Percentiles rank a stretch among this genome's conserved stretches.
Conservation (phyloP, 2,888 invertebrate species). For the Xylocampa areola region DNA sequence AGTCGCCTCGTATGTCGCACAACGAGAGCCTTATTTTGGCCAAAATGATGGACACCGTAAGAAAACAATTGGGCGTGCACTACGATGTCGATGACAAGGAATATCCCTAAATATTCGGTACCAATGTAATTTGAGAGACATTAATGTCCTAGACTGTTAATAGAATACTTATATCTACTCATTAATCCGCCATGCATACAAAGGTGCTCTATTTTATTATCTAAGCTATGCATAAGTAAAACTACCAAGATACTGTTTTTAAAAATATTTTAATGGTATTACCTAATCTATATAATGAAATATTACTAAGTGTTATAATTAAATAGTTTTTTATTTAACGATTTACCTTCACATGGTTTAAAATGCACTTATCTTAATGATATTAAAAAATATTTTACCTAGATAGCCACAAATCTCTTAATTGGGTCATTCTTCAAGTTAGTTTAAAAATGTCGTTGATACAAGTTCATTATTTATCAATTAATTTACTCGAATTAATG, state of each 20-base stretch:
- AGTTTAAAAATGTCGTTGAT: too few species aligned
- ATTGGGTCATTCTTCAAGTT: too few species aligned
- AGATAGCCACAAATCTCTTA: too few species aligned
- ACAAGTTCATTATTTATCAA: too few species aligned
- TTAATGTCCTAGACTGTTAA: background rate
- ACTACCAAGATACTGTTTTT: too few species aligned
- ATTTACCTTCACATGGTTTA: background rate
- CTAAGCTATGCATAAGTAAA: background rate
- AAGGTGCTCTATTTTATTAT: background rate
- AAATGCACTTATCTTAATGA: too few species aligned
- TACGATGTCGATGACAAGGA: slow-evolving; percentile 87
- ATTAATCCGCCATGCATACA: background rate
- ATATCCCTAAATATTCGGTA: slow-evolving; percentile 56
- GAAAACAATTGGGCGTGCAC: slow-evolving; percentile 91
- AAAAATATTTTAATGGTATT: too few species aligned
- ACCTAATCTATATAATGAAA: background rate
- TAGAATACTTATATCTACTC: background rate
- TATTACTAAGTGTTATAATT: background rate
- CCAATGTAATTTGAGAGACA: background rate
- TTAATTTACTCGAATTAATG: too few species aligned
- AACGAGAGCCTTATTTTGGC: slow-evolving; percentile 92
- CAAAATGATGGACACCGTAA: slow-evolving; percentile 92
- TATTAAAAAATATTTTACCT: too few species aligned
- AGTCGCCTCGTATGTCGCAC: slow-evolving; percentile 92
- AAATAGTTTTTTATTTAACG: too few species aligned